Percentiles rank a stretch among this genome's conserved stretches.
Evolutionary conservation across 2,888 invertebrate genomes (phyloP).

Genomic region (Microdon myrmicae): DNA sequence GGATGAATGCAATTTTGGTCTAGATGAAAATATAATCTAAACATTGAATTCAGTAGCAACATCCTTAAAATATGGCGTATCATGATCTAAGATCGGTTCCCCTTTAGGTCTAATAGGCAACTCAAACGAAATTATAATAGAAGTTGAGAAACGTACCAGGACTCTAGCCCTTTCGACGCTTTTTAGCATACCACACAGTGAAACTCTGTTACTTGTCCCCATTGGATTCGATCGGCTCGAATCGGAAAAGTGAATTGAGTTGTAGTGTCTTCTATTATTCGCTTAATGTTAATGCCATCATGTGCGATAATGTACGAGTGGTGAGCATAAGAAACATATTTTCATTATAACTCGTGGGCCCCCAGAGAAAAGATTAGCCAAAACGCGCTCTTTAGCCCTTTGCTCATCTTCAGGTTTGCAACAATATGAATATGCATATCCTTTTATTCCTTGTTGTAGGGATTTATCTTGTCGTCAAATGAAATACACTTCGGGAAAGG

Average conservation of each 20-base stretch:
- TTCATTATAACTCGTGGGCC: slow-evolving; percentile 97
- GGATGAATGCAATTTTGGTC: slow-evolving; percentile 85
- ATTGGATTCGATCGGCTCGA: slow-evolving; percentile 91
- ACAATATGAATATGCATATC: slow-evolving; percentile 94
- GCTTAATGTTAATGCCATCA: slow-evolving; percentile 75
- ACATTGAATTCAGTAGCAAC: slow-evolving; percentile 90
- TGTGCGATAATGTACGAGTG: slow-evolving; percentile 98
- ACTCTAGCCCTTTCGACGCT: slow-evolving; percentile 90
- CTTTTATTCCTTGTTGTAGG: too few relatives aligned
- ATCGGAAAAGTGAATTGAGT: slow-evolving; percentile 99
- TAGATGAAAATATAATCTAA: slow-evolving; percentile 86
- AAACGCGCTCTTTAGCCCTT: slow-evolving; percentile 85
- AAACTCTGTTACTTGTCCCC: slow-evolving; percentile 98
- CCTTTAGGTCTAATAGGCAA: slow-evolving; percentile 81
- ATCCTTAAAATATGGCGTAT: slow-evolving; percentile 82
- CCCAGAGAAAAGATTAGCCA: slow-evolving; percentile 87
- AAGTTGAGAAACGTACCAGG: slow-evolving; percentile 87
- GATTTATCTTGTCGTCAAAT: too few relatives aligned
- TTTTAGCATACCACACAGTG: slow-evolving; percentile 91
- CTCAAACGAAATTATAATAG: slow-evolving; percentile 92
- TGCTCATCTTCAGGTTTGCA: slow-evolving; percentile 81
- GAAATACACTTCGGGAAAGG: too few relatives aligned
- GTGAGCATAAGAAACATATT: slow-evolving; percentile 97
- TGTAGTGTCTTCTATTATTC: slow-evolving; percentile 92
- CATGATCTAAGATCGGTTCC: slow-evolving; percentile 77